Base-by-base conservation (phyloP, 2,797 vertebrate genomes). In the Coracias cyanogaster region DNA sequence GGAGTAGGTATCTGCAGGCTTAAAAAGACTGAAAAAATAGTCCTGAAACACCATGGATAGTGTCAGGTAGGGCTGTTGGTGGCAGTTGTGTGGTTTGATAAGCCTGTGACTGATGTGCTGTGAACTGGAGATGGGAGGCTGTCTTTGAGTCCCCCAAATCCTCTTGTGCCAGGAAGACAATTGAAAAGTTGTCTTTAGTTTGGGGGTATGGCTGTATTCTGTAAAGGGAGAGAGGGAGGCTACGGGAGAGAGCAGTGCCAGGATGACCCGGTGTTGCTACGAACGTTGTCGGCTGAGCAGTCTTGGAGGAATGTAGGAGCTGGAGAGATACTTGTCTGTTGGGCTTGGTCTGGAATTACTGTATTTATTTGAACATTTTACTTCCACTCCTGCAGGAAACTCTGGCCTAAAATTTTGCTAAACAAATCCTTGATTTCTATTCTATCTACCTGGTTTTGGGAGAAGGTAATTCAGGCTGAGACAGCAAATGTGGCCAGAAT, bases 21-120 rank as follows among this genome's bases (percentile, higher is more conserved):
- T 88, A 65, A 24, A 67, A 70, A 69, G 19, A 10, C n/a, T 12
- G 18, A 86, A 77, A 70, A 78, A 26, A 16, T 35, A 52, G 49
- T 52, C 67, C 71, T 62, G 60, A 12, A 17, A 25, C 35, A 54
- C 46, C 37, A 54, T 41, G 86, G 29, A 51, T 0, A 3, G 73
- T 0, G 0, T 91, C 74, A 77, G 81, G 71, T 81, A 45, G 48
- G 64, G 29, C 57, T 67, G 10, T 70, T 0, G 0, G 58, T 69
- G 81, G 35, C 71, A 55, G 14, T 33, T 79, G n/a, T 62, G 54
- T 43, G 1, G 76, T 43, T 65, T 49, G 91, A 93, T 94, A 86
- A 94, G 31, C 37, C 41, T 71, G 62, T 88, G 91, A 89, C 43
- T 93, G 91, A 90, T 93, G 28, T 69, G 54, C 83, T 92, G 77